A percentile compares a stretch with the other conserved stretches of the same genome.
phyloP scores from a whole-genome alignment of 1,140 invertebrate genomes.

The Heliconius hermathena region DNA sequence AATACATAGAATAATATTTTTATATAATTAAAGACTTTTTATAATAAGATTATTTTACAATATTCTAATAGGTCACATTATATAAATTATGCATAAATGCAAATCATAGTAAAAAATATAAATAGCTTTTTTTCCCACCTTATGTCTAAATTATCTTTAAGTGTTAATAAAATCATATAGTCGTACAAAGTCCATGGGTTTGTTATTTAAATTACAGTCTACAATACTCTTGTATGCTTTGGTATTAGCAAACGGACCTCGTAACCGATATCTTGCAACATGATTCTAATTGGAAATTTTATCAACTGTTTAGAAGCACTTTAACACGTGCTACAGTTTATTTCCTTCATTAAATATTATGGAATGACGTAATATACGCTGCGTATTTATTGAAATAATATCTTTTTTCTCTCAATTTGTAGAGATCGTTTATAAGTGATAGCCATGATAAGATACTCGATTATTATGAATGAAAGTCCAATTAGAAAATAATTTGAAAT shows the following conservation, averaged over 20 bases:
- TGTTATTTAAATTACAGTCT: constrained; percentile 17
- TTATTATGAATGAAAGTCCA: constrained; percentile 40
- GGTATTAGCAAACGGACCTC: constrained; percentile 29
- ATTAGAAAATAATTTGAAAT: constrained; percentile 18
- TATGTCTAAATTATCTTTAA: constrained; percentile 1
- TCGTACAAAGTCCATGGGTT: constrained; percentile 19
- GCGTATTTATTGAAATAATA: constrained; percentile 26
- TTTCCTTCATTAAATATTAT: neutral
- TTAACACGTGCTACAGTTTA: neutral
- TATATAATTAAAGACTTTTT: neutral
- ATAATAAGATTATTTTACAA: neutral
- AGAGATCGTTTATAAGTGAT: neutral
- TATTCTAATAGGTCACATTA: neutral
- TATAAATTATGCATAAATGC: neutral
- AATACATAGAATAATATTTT: neutral
- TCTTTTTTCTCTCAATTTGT: constrained; percentile 12
- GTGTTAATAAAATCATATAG: neutral
- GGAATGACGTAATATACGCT: constrained; percentile 34
- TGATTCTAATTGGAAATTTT: constrained; percentile 47
- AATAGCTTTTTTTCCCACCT: neutral
- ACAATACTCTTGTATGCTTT: neutral
- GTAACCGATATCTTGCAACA: constrained; percentile 37
- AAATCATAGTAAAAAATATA: neutral
- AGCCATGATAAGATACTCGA: neutral
- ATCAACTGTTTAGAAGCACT: neutral